These are phyloP conservation scores for Ptilorrhoa leucosticta DNA, from an alignment of 2,113 vertebrate species.

Conservation along the genomic window DNA sequence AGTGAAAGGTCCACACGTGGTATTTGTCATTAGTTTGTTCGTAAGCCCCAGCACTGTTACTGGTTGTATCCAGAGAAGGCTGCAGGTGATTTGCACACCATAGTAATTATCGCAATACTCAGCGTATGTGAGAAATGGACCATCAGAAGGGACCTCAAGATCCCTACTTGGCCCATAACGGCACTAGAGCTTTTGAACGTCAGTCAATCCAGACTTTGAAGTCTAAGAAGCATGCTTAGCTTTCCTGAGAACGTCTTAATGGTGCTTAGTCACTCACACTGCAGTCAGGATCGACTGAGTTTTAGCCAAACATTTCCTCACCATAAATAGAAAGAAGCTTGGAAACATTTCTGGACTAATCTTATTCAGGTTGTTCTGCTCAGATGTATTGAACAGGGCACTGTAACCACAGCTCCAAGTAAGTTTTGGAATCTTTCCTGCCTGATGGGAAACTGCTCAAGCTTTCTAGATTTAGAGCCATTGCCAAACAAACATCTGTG, in stretches of 20 bases:
- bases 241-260: conserved; percentile 14
- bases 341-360: conserved; percentile 16
- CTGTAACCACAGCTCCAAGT: background rate
- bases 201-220: conserved; percentile 22
- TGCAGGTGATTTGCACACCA: background rate
- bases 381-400: background rate
- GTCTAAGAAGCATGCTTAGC: background rate
- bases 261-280: conserved; percentile 51
- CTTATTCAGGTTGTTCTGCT: conserved; percentile 12
- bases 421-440: conserved; percentile 36
- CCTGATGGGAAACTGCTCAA: conserved; percentile 2
- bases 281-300: background rate
- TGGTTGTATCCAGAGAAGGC: background rate
- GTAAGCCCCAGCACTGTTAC: background rate
- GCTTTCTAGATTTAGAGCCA: background rate
- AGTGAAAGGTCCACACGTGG: background rate
- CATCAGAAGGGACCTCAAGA: background rate
- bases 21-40: background rate
- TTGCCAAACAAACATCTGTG: background rate
- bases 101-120: background rate
- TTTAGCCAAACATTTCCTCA: conserved; percentile 9
- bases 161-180: background rate
- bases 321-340: conserved; percentile 37
- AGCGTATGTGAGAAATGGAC: background rate
- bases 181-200: background rate